Conservation (phyloP, 2,797 vertebrate species). For the Sebastes kiyomatsui region DNA sequence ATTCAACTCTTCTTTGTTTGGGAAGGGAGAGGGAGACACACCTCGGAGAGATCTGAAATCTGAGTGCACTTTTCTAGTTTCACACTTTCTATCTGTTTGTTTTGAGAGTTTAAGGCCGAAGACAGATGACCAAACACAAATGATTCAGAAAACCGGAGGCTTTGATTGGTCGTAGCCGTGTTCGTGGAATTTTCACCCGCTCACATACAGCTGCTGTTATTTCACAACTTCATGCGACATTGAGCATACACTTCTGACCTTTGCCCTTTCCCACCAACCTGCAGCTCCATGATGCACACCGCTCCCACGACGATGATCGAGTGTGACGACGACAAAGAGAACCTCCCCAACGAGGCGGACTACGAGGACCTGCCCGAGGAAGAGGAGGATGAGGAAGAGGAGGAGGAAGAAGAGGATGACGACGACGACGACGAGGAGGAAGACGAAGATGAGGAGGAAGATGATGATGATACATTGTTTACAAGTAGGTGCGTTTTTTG, state of each 20-base stretch:
- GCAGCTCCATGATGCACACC: conserved; percentile 91
- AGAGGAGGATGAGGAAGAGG: conserved; percentile 89
- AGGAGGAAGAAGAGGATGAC: conserved; percentile 87
- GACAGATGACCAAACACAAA: neutral
- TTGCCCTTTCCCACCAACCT: conserved; percentile 15
- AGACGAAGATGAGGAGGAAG: conserved; percentile 72
- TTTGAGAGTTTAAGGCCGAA: neutral
- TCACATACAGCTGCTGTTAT: neutral
- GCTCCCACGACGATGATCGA: conserved; percentile 94
- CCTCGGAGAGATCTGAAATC: neutral
- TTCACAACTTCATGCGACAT: neutral
- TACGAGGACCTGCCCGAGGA: conserved; percentile 90
- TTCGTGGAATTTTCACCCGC: no score
- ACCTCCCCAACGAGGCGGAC: conserved; percentile 88
- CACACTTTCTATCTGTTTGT: neutral
- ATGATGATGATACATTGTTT: conserved; percentile 89
- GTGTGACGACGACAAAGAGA: conserved; percentile 96
- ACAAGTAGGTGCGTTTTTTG: conserved; percentile 83
- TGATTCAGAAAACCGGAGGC: neutral
- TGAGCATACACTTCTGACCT: conserved; percentile 29
- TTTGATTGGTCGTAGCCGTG: neutral
- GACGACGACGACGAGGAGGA: conserved; percentile 83
- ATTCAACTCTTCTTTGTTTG: neutral
- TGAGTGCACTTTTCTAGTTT: neutral
- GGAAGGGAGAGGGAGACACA: neutral